These are phyloP conservation scores for Xiphorhynchus erythropygius DNA, from an alignment of 2,797 vertebrate genomes.

Conservation along the genomic window DNA sequence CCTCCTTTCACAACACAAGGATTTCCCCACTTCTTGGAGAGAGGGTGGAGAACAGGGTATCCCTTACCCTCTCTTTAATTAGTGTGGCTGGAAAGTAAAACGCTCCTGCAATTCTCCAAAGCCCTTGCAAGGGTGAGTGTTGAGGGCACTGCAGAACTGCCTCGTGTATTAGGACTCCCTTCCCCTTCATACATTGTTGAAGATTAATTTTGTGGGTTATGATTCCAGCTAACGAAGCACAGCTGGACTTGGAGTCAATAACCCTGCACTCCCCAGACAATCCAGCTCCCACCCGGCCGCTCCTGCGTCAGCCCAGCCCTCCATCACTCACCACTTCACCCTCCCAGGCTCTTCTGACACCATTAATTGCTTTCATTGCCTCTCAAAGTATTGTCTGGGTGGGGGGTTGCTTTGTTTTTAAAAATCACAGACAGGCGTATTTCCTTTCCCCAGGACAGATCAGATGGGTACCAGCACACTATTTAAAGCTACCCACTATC, in stretches of 20 bases:
- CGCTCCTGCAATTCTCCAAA: accelerated
- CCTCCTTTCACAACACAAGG: neutral
- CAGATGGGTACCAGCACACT: neutral
- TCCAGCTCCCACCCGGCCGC: neutral
- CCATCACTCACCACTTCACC: neutral
- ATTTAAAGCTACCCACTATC: neutral
- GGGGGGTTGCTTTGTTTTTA: neutral
- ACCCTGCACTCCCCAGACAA: neutral
- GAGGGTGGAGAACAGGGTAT: neutral
- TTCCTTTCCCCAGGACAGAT: neutral
- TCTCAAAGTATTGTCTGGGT: neutral
- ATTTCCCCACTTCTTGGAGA: neutral
- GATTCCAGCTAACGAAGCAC: neutral
- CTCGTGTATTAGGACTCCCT: neutral
- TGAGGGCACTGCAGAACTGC: neutral
- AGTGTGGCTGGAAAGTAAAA: accelerated
- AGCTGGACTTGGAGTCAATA: neutral
- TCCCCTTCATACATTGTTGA: neutral
- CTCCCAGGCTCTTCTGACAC: neutral
- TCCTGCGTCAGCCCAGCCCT: neutral
- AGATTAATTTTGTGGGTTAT: neutral
- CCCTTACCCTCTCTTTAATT: neutral
- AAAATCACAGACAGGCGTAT: neutral
- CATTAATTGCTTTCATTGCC: neutral
- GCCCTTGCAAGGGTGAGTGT: neutral